Conservation (phyloP, 37 sponge, comb jelly and placozoan genomes). For the Oscarella lobularis region DNA sequence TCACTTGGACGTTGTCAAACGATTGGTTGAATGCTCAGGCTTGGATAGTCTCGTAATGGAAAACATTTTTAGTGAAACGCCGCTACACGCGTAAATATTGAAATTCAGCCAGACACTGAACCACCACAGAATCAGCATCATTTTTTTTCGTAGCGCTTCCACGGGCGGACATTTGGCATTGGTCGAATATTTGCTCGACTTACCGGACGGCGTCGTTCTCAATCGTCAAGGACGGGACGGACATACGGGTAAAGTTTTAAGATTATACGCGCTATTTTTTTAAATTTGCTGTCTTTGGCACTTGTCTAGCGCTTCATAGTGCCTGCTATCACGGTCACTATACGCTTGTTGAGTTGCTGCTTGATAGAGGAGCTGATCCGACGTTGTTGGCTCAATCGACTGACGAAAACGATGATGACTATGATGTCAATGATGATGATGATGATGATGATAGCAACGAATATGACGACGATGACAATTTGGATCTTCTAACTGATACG, state of each 20-base stretch:
- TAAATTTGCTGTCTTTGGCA: background rate
- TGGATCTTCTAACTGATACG: too few relatives aligned
- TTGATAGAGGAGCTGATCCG: slow-evolving; percentile 4
- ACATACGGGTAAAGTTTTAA: background rate
- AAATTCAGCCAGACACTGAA: too few relatives aligned
- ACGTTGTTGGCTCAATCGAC: background rate
- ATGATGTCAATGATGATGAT: too few relatives aligned
- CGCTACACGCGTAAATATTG: background rate
- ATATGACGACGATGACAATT: too few relatives aligned
- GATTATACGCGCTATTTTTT: background rate
- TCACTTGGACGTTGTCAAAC: background rate
- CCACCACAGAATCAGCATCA: background rate
- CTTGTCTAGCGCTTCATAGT: background rate
- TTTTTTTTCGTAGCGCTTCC: background rate
- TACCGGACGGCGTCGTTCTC: background rate
- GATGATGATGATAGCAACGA: too few relatives aligned
- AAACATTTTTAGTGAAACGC: slow-evolving; percentile 8
- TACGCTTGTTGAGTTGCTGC: background rate
- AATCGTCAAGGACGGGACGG: slow-evolving; percentile 1
- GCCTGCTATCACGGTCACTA: background rate
- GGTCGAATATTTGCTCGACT: background rate
- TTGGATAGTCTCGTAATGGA: background rate
- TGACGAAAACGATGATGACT: background rate
- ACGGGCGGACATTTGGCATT: background rate
- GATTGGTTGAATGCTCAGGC: background rate